Conservation (phyloP, 2,888 invertebrate species). For the Brachyopa scutellaris region DNA sequence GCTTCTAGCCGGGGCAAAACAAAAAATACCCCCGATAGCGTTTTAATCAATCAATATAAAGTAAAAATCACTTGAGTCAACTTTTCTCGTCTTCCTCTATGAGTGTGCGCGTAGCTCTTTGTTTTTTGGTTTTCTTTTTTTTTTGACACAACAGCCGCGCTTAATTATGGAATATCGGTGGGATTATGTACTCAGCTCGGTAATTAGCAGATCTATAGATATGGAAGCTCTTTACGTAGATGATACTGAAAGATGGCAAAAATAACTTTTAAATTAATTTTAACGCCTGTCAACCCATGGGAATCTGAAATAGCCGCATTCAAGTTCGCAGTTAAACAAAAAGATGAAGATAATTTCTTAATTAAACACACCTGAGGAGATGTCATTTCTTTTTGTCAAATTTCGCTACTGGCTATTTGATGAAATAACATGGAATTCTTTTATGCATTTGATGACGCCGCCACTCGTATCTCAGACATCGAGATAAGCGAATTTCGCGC, state of each 20-base stretch:
- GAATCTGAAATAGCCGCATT: constrained; percentile 46
- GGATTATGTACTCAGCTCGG: constrained; percentile 53
- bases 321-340: constrained; percentile 39
- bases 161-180: constrained; percentile 36
- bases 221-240: neutral
- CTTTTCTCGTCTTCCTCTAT: neutral
- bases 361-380: constrained; percentile 20
- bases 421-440: constrained; percentile 43
- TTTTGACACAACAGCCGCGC: neutral
- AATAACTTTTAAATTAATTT: constrained; percentile 34
- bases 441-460: constrained; percentile 28
- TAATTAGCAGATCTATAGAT: constrained; percentile 47
- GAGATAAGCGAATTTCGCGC: constrained; percentile 45
- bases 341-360: constrained; percentile 44
- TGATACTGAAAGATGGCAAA: too few species aligned
- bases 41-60: constrained; percentile 68
- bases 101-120: constrained; percentile 1
- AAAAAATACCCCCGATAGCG: constrained; percentile 59
- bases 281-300: constrained; percentile 51
- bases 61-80: constrained; percentile 39
- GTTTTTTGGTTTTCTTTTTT: constrained; percentile 12
- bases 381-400: too few species aligned
- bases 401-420: constrained; percentile 29
- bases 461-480: constrained; percentile 9
- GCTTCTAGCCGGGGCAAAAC: too few species aligned